Conservation (phyloP, 2,797 vertebrate species). For the Cirrhinus molitorella region DNA sequence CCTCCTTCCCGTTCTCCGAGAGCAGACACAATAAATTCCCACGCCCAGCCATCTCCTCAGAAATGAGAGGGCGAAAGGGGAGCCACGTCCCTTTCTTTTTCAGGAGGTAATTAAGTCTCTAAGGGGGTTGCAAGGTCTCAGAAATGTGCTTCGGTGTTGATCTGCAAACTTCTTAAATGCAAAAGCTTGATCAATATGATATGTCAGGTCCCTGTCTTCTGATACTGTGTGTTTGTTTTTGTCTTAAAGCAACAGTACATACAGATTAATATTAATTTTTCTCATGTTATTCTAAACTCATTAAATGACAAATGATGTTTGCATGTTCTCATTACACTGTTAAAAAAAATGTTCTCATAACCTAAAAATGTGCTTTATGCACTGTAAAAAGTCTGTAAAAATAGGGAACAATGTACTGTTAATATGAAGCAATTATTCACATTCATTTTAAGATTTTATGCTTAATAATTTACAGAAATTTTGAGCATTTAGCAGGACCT, state of each 20-base stretch:
- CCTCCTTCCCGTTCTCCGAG: constrained; percentile 42
- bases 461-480: background rate
- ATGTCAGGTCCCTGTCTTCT: background rate
- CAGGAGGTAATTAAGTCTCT: constrained; percentile 66
- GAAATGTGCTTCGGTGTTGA: constrained; percentile 33
- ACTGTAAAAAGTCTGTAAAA: background rate
- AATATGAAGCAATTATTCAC: background rate
- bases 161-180: constrained; percentile 45
- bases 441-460: background rate
- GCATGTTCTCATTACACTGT: background rate
- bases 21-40: constrained; percentile 49
- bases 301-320: background rate
- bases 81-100: constrained; percentile 53
- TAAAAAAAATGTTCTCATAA: no score
- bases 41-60: constrained; percentile 38
- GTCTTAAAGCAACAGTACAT: background rate
- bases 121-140: constrained; percentile 46
- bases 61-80: constrained; percentile 57
- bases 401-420: background rate
- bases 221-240: background rate
- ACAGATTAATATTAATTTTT: background rate
- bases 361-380: no score
- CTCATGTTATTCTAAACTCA: background rate
- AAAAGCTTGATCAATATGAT: constrained; percentile 19
- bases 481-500: no score